Evolutionary conservation across 2,797 vertebrate genomes (phyloP).

Genomic region (Takifugu ocellatus): DNA sequence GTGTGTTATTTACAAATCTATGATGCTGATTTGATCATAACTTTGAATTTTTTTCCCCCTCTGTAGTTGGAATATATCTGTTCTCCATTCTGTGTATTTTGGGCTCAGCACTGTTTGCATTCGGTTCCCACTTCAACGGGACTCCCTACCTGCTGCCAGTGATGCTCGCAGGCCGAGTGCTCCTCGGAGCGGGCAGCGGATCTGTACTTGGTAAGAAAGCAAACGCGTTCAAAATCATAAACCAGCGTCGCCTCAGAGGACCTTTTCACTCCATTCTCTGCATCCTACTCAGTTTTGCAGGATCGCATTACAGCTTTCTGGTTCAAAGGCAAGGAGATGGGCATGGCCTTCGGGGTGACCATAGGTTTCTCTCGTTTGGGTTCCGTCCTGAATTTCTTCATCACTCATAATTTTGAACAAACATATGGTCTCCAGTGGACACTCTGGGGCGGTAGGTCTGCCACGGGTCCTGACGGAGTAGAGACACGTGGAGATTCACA

Average conservation of each 20-base stretch:
- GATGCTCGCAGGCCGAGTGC: constrained; percentile 81
- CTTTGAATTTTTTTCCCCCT: background rate
- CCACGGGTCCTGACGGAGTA: too few species aligned
- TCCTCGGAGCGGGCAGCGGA: constrained; percentile 83
- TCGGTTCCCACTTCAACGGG: constrained; percentile 84
- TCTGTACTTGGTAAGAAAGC: constrained; percentile 78
- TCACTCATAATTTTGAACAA: constrained; percentile 64
- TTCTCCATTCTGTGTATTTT: constrained; percentile 83
- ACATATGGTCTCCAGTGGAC: background rate
- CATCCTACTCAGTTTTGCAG: constrained; percentile 74
- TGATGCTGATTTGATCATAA: background rate
- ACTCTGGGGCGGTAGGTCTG: background rate
- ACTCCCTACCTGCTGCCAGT: constrained; percentile 78
- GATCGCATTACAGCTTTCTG: constrained; percentile 83
- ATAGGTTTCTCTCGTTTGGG: constrained; percentile 80
- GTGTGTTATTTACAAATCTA: background rate
- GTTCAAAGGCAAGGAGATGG: constrained; percentile 85
- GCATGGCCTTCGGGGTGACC: constrained; percentile 79
- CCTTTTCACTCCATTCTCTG: background rate
- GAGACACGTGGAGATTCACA: too few species aligned
- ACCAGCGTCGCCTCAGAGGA: background rate
- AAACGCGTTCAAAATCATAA: background rate
- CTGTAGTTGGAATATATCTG: constrained; percentile 79
- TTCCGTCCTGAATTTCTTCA: constrained; percentile 84
- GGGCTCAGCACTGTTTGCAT: constrained; percentile 80